Base-by-base conservation (phyloP, 2,797 vertebrate species). In the Macropodus opercularis region DNA sequence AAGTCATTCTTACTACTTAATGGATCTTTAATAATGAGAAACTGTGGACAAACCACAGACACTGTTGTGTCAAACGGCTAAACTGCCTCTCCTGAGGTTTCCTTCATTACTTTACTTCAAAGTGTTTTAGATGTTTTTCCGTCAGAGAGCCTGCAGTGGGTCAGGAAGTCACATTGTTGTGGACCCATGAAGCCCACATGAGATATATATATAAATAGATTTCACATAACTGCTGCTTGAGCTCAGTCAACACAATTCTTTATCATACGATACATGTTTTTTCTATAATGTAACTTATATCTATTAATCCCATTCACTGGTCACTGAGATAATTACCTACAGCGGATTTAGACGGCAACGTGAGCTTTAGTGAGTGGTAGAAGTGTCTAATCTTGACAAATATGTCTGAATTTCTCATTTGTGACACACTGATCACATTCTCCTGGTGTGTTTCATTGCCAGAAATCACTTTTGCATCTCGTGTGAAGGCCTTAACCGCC, bases 391-490 rank as follows among this genome's bases (percentile, higher is more conserved):
- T 12, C 29, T 31, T 10, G 3, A 14, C 14, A 32, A 32, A 53
- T 61, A 10, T 11, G 46, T 56, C 9, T 43, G 8, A 18, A 23
- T 12, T 55, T 50, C 13, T 26, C 22, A 5, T 38, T 40, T 40
- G 26, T 1, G n/a, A n/a, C n/a, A n/a, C n/a, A n/a, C n/a, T 32
- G 31, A 23, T 11, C 8, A 18, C 10, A 55, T 47, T 8, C 17
- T 11, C 62, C 41, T 46, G 27, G 3, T 19, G 13, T 46, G 42
- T 73, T 53, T 58, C 42, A 55, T 23, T 22, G 7, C 15, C 34
- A 8, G 1, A 2, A 46, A 40, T 50, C n/a, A 3, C 38, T 14
- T 22, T 35, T 27, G 10, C 36, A 34, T 56, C 11, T 36, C 24
- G 15, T 11, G 4, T 15, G 22, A 67, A 21, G 27, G 19, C 11